Percentiles rank a stretch among this genome's conserved stretches.
Conservation (phyloP, 1,140 invertebrate species). For the Helicoverpa armigera region DNA sequence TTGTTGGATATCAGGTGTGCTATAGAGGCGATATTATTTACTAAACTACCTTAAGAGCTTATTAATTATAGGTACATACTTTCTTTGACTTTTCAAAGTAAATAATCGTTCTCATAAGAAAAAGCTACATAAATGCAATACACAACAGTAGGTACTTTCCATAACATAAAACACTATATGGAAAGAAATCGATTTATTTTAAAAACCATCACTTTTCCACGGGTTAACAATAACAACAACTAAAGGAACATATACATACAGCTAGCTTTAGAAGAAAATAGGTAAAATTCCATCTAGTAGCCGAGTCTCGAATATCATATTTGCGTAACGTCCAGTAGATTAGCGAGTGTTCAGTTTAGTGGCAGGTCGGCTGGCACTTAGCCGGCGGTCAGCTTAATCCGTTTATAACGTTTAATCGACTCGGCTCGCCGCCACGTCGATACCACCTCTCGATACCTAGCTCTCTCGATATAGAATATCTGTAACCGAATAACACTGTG, state of each 20-base stretch:
- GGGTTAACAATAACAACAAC: too few relatives aligned
- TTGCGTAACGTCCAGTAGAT: slow-evolving; percentile 50
- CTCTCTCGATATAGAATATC: slow-evolving; percentile 28
- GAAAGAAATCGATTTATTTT: too few relatives aligned
- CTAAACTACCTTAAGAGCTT: too few relatives aligned
- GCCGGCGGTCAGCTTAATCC: slow-evolving; percentile 73
- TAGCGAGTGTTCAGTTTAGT: slow-evolving; percentile 64
- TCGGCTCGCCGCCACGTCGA: slow-evolving; percentile 66
- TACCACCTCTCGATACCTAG: slow-evolving; percentile 51
- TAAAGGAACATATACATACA: too few relatives aligned
- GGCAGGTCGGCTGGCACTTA: slow-evolving; percentile 63
- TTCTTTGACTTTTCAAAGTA: too few relatives aligned
- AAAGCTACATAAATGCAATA: too few relatives aligned
- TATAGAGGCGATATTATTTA: too few relatives aligned
- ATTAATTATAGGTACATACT: too few relatives aligned
- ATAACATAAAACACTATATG: too few relatives aligned
- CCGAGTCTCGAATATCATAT: slow-evolving; percentile 6
- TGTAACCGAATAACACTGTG: slow-evolving; percentile 36
- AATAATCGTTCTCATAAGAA: too few relatives aligned
- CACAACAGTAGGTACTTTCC: too few relatives aligned
- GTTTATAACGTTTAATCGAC: slow-evolving; percentile 75
- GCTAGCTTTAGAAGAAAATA: background rate
- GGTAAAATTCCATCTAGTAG: background rate
- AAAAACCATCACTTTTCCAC: too few relatives aligned
- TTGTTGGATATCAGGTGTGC: background rate